A percentile compares a stretch with the other conserved stretches of the same genome.
phyloP scores from a whole-genome alignment of 2,113 vertebrate species.

The Ramphastos sulfuratus region DNA sequence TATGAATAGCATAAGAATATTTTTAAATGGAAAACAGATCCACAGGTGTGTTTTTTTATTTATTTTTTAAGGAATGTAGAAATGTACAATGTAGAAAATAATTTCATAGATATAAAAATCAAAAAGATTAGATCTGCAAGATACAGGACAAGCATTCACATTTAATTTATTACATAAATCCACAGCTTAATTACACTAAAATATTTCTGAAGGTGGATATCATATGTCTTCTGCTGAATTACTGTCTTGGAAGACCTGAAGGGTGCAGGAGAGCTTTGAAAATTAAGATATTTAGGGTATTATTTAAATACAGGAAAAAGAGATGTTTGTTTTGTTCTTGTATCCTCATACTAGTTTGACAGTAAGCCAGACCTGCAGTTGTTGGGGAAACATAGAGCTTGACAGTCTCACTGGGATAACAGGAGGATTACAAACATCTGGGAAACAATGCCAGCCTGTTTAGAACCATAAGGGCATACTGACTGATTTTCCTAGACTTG shows the following conservation, averaged over 20 bases:
- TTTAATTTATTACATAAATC: background rate
- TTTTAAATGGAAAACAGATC: background rate
- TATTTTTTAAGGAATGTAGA: background rate
- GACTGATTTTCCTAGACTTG: background rate
- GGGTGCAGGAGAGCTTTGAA: background rate
- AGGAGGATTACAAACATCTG: background rate
- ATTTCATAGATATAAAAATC: background rate
- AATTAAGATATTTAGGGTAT: background rate
- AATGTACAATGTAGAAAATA: background rate
- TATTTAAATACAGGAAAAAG: background rate
- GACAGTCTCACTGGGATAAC: background rate
- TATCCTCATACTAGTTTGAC: accelerated
- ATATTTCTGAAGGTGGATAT: background rate
- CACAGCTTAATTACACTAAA: background rate
- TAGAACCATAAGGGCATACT: background rate
- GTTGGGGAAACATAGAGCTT: background rate
- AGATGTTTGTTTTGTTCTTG: background rate
- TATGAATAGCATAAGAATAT: background rate
- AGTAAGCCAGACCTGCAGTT: background rate
- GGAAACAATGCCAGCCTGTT: background rate
- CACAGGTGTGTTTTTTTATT: background rate
- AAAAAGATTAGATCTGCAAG: background rate
- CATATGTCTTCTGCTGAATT: background rate
- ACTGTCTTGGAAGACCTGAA: background rate
- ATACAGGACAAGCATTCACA: background rate